Conservation (phyloP, 2,113 vertebrate genomes). For the Crotalus horridus region DNA sequence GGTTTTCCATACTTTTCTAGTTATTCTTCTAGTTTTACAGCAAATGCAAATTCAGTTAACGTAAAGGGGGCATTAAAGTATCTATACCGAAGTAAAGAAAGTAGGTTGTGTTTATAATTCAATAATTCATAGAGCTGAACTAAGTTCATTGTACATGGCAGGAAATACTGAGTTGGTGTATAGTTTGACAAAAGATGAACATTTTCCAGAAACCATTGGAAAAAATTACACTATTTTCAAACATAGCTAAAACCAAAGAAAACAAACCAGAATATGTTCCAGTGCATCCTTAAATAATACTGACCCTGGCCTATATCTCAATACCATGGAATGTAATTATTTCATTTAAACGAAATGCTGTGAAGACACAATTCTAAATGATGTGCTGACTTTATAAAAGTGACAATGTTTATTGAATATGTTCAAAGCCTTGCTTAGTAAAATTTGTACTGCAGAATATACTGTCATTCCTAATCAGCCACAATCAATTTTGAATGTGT, state of each 20-base stretch:
- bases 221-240: not conserved
- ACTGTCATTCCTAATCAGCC: conserved; percentile 32
- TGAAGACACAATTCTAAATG: not conserved
- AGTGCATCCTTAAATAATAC: not conserved
- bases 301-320: not conserved
- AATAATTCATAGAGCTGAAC: not conserved
- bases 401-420: conserved; percentile 31
- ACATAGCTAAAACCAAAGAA: not conserved
- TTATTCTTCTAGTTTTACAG: too few species aligned
- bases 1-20: too few species aligned
- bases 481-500: not conserved
- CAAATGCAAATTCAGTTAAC: too few species aligned
- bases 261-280: not conserved
- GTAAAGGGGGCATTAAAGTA: not conserved
- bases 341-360: not conserved
- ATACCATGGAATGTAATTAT: not conserved
- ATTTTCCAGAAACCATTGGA: not conserved
- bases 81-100: not conserved
- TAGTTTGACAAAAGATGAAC: not conserved
- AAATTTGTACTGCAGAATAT: conserved; percentile 5
- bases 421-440: not conserved
- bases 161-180: not conserved
- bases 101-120: not conserved
- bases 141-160: not conserved
- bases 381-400: rapidly evolving